A percentile compares a stretch with the other conserved stretches of the same genome.
These are phyloP conservation scores for Poeciliopsis occidentalis DNA, from an alignment of 2,113 vertebrate genomes.

Conservation along the genomic window DNA sequence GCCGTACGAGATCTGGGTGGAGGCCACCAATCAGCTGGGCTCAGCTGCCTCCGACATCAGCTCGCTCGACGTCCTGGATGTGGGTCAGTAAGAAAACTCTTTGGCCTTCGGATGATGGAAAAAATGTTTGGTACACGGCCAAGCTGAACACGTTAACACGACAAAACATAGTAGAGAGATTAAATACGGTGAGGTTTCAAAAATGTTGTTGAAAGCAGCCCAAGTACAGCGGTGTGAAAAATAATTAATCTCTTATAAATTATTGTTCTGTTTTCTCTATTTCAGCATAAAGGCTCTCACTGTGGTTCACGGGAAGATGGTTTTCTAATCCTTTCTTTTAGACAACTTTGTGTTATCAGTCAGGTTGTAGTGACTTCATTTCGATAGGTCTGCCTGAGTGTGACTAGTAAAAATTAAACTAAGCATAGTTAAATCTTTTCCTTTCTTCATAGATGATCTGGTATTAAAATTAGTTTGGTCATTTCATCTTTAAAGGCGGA, in stretches of 20 bases:
- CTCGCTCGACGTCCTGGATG: slow-evolving; percentile 91
- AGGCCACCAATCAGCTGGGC: slow-evolving; percentile 90
- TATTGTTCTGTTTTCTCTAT: too few relatives aligned
- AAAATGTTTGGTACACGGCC: not conserved
- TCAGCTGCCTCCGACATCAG: slow-evolving; percentile 87
- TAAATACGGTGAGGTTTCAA: not conserved
- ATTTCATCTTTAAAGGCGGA: too few relatives aligned
- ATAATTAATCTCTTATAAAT: too few relatives aligned
- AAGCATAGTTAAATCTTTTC: not conserved
- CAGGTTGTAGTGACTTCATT: not conserved
- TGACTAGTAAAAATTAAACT: not conserved
- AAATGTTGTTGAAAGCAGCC: too few relatives aligned
- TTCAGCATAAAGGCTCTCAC: too few relatives aligned
- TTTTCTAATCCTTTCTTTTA: too few relatives aligned
- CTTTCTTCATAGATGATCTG: not conserved
- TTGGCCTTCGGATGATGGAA: too few relatives aligned
- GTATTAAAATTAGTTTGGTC: too few relatives aligned
- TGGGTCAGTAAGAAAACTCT: slow-evolving; percentile 82
- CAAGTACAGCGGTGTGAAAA: too few relatives aligned
- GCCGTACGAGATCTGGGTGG: slow-evolving; percentile 95
- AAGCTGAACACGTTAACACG: not conserved
- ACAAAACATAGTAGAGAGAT: not conserved
- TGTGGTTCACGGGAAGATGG: too few relatives aligned
- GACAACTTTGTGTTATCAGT: too few relatives aligned
- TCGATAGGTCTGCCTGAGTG: not conserved